Base-by-base conservation (phyloP, 2,797 vertebrate species). In the Heteromormyrus szaboi region DNA sequence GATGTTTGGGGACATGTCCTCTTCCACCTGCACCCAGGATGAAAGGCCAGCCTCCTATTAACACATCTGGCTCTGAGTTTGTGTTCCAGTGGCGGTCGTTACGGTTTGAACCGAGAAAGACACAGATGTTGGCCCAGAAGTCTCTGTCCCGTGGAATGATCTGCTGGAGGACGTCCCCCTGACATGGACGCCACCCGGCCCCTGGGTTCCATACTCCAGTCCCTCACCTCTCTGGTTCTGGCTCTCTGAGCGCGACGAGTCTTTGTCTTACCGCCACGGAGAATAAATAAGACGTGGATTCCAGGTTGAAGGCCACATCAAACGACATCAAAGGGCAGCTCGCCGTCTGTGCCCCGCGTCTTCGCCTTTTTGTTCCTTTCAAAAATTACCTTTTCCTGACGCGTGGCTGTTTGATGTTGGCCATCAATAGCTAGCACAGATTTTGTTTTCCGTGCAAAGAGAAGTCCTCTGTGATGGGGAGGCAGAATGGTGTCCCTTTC, bases 251-350 rank as follows among this genome's bases (percentile, higher is more conserved):
- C 3, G 5, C 17, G 9, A 46, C 14, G 22, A 0, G 48, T 65
- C 87, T 88, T 88, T 76, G 62, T 88, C 87, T 88, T 48, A 29
- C 37, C 4, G 14, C 44, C 19, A 65, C n/a, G 48, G 59, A 51
- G 29, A 72, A 87, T 37, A 87, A 87, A 84, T 62, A 59, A 59
- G 33, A 83, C n/a, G 53, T 41, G 50, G 87, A 81, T 81, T 54
- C 48, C 22, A 54, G 17, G 29, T 37, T 37, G 50, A 54, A 48
- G 25, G 79, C 79, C 79, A 85, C 88, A 88, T 88, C 88, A 88
- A 88, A 88, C 54, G 12, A 84, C 88, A 88, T 88, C 88, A 88
- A 84, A 88, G 79, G 48, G 88, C 22, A 50, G 56, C 37, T 19
- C 44, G 5, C 7, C 59, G 54, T 44, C 84, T 59, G 79, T 50